Base-by-base conservation (phyloP, 2,797 vertebrate species). In the Cossypha dichroa region DNA sequence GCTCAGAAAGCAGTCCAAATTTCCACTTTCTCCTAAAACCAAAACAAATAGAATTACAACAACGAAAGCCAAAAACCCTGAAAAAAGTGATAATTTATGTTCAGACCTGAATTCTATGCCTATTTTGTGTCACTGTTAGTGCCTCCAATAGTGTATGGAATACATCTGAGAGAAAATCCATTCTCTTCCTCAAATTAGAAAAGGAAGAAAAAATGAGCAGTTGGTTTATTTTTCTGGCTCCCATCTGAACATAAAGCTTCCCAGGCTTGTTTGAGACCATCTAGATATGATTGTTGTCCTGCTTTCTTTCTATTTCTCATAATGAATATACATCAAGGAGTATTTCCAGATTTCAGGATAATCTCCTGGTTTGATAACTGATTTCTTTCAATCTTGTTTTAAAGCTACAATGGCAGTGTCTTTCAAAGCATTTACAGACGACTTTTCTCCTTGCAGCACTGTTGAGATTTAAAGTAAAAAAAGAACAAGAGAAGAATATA, bases 191-290 rank as follows among this genome's bases (percentile, higher is more conserved):
- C 70, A 78, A 68, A 86, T 73, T 87, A 79, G 12, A 26, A 72
- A 38, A 78, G 29, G 31, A 74, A 58, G 5, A 2, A 64, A 54
- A 79, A 77, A 59, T 18, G 20, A 79, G 55, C 43, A 85, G 26
- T 45, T 91, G 60, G 25, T 67, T 92, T 55, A 58, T 79, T 92
- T 86, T 92, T 70, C 55, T 93, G 91, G n/a, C 28, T 96, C 31
- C 40, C 17, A 41, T 59, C 17, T 63, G 66, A 90, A 77, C 2
- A 2, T 63, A 74, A 90, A 85, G 26, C 22, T 89, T 91, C 60
- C 68, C n/a, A 11, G 26, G 20, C 19, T 87, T 59, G 7, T 92
- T 51, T 79, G 59, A 56, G 17, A 83, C 17, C 13, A 33, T 87
- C 91, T 92, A 88, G 16, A 48, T 82, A 40, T 34, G 14, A 66